Percentiles rank a stretch among this genome's conserved stretches.
Conservation (phyloP, 2,797 vertebrate species). For the Urosaurus nigricauda region DNA sequence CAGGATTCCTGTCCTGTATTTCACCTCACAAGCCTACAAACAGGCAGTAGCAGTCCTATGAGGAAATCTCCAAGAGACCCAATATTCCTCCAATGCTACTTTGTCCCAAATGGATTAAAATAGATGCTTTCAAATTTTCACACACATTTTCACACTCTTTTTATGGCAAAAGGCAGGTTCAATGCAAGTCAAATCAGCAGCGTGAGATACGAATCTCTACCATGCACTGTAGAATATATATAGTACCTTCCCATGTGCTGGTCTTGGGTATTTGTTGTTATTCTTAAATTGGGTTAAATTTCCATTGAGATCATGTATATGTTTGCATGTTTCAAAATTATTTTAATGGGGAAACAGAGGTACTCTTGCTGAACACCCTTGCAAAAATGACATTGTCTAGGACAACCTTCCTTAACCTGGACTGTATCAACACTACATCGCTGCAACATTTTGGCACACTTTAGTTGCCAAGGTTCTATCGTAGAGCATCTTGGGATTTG, state of each 20-base stretch:
- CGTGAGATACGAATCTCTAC: not conserved
- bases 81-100: not conserved
- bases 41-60: not conserved
- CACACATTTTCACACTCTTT: conserved; percentile 55
- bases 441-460: no score
- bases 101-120: not conserved
- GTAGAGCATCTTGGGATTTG: no score
- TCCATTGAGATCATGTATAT: not conserved
- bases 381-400: not conserved
- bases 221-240: not conserved
- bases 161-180: conserved; percentile 28
- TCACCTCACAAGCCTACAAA: not conserved
- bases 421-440: no score
- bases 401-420: not conserved
- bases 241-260: not conserved
- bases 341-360: not conserved
- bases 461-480: no score
- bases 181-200: not conserved
- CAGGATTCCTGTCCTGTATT: no score
- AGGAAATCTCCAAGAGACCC: no score
- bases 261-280: not conserved
- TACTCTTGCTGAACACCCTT: not conserved
- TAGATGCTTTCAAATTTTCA: not conserved
- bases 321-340: not conserved
- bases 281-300: not conserved